These are phyloP conservation scores for Drosophila busckii DNA, from an alignment of 1,140 invertebrate genomes.

Conservation along the genomic window DNA sequence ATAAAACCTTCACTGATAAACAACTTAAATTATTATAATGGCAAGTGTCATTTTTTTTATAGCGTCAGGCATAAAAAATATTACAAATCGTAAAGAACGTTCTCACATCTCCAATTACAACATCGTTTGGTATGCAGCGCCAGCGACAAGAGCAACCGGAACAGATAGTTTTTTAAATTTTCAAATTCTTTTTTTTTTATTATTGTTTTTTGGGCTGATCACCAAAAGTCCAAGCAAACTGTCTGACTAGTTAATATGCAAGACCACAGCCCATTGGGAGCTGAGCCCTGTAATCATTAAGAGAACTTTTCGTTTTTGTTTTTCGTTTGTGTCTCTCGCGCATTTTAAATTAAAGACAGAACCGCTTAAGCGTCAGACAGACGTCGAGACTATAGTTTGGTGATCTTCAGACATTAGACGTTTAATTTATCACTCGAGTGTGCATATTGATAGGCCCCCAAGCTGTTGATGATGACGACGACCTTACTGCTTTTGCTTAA, in stretches of 20 bases:
- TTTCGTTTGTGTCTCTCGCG: conserved; percentile 15
- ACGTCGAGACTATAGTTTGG: conserved; percentile 21
- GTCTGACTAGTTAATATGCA: conserved; percentile 50
- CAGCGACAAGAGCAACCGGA: too few species aligned
- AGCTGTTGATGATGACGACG: background rate
- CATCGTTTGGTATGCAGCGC: too few species aligned
- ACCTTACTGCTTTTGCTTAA: too few species aligned
- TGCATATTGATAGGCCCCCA: conserved; percentile 20
- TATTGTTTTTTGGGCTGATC: too few species aligned
- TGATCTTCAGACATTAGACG: conserved; percentile 47
- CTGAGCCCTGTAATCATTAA: background rate
- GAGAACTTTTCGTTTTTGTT: conserved; percentile 14
- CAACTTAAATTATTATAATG: too few species aligned
- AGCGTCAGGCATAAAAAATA: too few species aligned
- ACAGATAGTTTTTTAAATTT: too few species aligned
- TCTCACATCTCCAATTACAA: too few species aligned
- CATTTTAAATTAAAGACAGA: conserved; percentile 55
- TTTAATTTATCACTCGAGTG: conserved; percentile 59
- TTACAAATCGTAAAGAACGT: too few species aligned
- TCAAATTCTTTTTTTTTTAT: too few species aligned
- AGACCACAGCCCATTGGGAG: conserved; percentile 33
- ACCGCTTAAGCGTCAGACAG: conserved; percentile 7
- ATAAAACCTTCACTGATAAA: too few species aligned
- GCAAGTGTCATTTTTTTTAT: too few species aligned
- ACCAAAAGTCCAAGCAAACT: conserved; percentile 25